Evolutionary conservation across 2,888 invertebrate genomes (phyloP), one percentile per base, ranked within the genome.

Genomic region (Calameuta filiformis): DNA sequence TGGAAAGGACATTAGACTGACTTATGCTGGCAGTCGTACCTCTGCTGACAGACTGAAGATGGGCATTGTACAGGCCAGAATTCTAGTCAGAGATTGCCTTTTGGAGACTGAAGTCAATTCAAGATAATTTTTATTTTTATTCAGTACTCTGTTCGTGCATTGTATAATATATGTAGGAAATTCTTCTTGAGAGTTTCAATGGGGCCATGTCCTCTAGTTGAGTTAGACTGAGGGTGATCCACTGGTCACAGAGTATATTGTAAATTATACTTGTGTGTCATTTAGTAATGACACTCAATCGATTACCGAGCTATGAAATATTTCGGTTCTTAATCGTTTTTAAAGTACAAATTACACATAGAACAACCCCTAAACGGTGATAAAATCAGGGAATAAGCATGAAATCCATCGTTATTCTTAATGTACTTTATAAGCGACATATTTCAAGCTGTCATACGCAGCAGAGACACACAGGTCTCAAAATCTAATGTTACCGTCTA

Each of bases 1-100:
- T 95, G 98, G 98, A 81, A 96, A 97, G 89, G 98, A 99, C 92
- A 97, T 99, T 81, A 94, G 98, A 85, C 98, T 99, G 40, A 97
- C 98, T 31, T 99, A 99, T 91, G 97, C 98, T 0, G 98, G 98
- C 31, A 98, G 98, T 89, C 96, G 97, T 88, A 97, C 96, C 90
- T 98, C 98, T 1, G 96, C 97, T 3, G 99, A 99, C 92, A 94
- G 98, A 75, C 93, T 99, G 75, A 99, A 99, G 92, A 94, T 98
- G 76, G 97, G 97, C 79, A 98, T 99, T 87, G 96, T 97, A 3
- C 97, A 98, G 92, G 99, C 99, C 12, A 94, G 98, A 84, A 96
- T 98, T 85, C 94, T 99, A 78, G 98, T 99, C 56, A 94, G 98
- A 84, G 98, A 99, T 91, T 99, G 98, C 92, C 94, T 98, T 78